phyloP scores from a whole-genome alignment of 1,140 invertebrate genomes.

The Platyura marginata region DNA sequence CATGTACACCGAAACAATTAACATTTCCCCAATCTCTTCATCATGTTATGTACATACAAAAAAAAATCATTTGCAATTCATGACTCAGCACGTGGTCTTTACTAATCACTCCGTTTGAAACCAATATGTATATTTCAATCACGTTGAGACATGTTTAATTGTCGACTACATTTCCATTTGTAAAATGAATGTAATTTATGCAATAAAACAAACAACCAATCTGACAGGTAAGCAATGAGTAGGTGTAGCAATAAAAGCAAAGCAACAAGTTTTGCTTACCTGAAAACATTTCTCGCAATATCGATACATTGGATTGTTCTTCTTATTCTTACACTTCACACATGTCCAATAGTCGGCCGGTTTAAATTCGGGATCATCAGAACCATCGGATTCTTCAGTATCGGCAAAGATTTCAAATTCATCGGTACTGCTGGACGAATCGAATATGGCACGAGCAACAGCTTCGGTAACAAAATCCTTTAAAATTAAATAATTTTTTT shows the following conservation, averaged over 20 bases:
- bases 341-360: constrained; percentile 39
- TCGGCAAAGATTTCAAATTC: constrained; percentile 27
- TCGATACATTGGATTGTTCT: constrained; percentile 40
- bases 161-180: background rate
- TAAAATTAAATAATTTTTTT: constrained; percentile 2
- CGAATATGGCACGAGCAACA: constrained; percentile 11
- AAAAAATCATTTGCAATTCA: too few species aligned
- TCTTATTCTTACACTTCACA: constrained; percentile 34
- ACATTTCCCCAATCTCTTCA: too few species aligned
- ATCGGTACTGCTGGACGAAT: constrained; percentile 19
- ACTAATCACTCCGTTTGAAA: too few species aligned
- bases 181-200: background rate
- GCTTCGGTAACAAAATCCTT: constrained; percentile 2
- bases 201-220: background rate
- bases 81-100: too few species aligned
- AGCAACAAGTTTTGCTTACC: constrained; percentile 17
- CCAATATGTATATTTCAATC: too few species aligned
- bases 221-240: too few species aligned
- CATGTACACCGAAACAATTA: too few species aligned
- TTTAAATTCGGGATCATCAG: constrained; percentile 31
- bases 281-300: constrained; percentile 48
- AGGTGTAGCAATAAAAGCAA: background rate
- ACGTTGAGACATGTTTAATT: too few species aligned
- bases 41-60: too few species aligned
- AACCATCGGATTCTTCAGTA: constrained; percentile 29